Evolutionary conservation across 2,797 vertebrate species (phyloP).

Genomic region (Melanotaenia trifasciata): DNA sequence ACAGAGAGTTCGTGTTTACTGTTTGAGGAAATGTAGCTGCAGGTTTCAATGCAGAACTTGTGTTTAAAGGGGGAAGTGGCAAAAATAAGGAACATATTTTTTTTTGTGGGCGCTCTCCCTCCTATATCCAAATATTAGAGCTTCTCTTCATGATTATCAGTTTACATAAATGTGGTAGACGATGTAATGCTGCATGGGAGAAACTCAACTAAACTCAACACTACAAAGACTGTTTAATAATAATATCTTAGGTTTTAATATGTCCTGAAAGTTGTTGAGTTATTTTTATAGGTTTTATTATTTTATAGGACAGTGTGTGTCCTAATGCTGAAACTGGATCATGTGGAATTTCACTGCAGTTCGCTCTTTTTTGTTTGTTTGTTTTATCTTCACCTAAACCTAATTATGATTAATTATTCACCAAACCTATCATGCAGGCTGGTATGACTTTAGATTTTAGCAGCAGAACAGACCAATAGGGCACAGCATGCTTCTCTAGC

Average conservation of each 20-base stretch:
- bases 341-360: slow-evolving; percentile 55
- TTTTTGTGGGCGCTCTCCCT: slow-evolving; percentile 39
- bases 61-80: slow-evolving; percentile 38
- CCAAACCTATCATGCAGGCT: slow-evolving; percentile 72
- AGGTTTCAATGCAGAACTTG: slow-evolving; percentile 30
- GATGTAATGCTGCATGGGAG: slow-evolving; percentile 53
- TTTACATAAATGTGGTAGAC: slow-evolving; percentile 49
- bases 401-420: slow-evolving; percentile 49
- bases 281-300: slow-evolving; percentile 52
- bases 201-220: slow-evolving; percentile 68
- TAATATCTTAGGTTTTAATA: slow-evolving; percentile 58
- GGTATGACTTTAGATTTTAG: slow-evolving; percentile 52
- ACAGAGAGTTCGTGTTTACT: slow-evolving; percentile 38
- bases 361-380: slow-evolving; percentile 32
- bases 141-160: slow-evolving; percentile 25
- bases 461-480: slow-evolving; percentile 54
- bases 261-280: slow-evolving; percentile 47
- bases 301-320: slow-evolving; percentile 56
- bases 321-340: slow-evolving; percentile 72
- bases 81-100: slow-evolving; percentile 19
- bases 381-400: slow-evolving; percentile 31
- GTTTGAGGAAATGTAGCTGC: slow-evolving; percentile 39
- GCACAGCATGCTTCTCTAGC: slow-evolving; percentile 55
- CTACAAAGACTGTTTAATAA: slow-evolving; percentile 66
- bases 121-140: slow-evolving; percentile 41